phyloP scores from a whole-genome alignment of 1,140 invertebrate species.

The Dendroctonus ponderosae region DNA sequence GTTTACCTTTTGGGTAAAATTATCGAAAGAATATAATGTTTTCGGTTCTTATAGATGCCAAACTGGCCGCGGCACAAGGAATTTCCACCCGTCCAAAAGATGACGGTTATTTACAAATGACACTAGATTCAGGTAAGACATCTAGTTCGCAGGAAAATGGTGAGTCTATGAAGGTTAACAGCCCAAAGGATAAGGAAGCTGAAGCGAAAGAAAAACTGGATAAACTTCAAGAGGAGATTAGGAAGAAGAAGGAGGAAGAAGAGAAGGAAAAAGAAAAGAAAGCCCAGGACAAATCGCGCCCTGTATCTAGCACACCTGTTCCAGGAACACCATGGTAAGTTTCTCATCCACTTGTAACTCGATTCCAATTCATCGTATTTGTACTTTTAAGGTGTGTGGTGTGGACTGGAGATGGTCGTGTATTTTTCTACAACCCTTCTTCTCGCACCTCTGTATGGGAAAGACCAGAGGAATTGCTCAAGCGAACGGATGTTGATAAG shows the following conservation, averaged over 20 bases:
- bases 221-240: conserved; percentile 51
- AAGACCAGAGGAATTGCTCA: conserved; percentile 85
- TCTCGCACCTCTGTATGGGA: conserved; percentile 96
- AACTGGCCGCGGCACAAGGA: conserved; percentile 65
- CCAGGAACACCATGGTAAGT: conserved; percentile 93
- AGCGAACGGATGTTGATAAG: conserved; percentile 87
- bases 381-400: conserved; percentile 82
- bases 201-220: conserved; percentile 49
- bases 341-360: neutral
- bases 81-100: conserved; percentile 55
- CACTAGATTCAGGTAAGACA: conserved; percentile 43
- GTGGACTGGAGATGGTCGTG: conserved; percentile 94
- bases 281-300: conserved; percentile 75
- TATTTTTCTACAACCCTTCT: conserved; percentile 94
- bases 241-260: conserved; percentile 54
- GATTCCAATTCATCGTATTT: neutral
- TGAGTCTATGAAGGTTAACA: conserved; percentile 45
- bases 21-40: neutral
- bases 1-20: conserved; percentile 28
- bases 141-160: conserved; percentile 35
- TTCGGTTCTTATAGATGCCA: conserved; percentile 57
- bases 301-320: conserved; percentile 93
- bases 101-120: conserved; percentile 37
- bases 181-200: conserved; percentile 48
- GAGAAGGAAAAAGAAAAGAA: conserved; percentile 58